Evolutionary conservation across 2,888 invertebrate genomes (phyloP).

Genomic region (Halictus ligatus): DNA sequence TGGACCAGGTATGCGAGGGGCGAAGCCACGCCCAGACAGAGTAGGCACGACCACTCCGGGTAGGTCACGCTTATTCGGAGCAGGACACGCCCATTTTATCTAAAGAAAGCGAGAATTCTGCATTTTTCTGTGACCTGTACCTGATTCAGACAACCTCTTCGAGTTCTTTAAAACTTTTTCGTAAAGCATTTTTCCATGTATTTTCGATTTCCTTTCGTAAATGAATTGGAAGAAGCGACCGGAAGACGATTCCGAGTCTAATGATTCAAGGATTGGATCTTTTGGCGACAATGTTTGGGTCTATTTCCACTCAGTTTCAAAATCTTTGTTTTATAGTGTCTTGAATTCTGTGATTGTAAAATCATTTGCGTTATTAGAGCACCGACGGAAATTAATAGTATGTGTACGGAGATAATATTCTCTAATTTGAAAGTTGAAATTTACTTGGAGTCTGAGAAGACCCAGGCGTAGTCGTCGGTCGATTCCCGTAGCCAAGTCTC

Average conservation of each 20-base stretch:
- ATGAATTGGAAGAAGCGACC: constrained; percentile 7
- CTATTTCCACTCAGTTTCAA: background rate
- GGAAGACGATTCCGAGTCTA: background rate
- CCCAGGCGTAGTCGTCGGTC: background rate
- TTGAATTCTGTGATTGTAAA: too few relatives aligned
- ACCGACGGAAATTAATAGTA: too few relatives aligned
- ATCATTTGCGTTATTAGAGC: too few relatives aligned
- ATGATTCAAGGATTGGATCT: background rate
- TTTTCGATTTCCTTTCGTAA: background rate
- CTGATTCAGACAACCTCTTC: too few relatives aligned
- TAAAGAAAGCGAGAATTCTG: background rate
- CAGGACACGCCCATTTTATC: background rate
- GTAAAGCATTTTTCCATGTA: background rate
- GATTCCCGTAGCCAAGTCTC: background rate
- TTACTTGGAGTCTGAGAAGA: background rate
- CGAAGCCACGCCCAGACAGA: background rate
- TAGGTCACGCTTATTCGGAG: background rate
- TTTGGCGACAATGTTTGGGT: background rate
- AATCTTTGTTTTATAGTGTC: too few relatives aligned
- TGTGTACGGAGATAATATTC: background rate
- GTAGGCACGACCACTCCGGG: background rate
- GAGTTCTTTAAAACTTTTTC: background rate
- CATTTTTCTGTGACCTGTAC: fast-evolving
- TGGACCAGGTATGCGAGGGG: background rate
- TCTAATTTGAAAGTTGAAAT: background rate